Evolutionary conservation across 2,113 vertebrate species (phyloP).

Genomic region (Stictonetta naevosa): DNA sequence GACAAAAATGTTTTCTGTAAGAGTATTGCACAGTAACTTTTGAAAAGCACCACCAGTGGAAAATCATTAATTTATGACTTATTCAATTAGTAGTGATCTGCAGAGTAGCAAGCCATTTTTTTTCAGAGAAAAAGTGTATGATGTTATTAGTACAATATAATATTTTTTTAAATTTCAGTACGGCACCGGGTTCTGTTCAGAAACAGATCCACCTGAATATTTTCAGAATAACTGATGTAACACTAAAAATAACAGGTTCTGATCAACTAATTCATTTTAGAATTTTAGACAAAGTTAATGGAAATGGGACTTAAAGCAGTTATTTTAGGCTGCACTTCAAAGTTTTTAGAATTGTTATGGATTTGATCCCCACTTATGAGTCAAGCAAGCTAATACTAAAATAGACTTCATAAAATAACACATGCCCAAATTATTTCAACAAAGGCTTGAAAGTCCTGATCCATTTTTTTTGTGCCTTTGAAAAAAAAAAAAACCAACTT

Average conservation of each 20-base stretch:
- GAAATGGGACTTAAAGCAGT: not conserved
- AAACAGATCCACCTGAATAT: not conserved
- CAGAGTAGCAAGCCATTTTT: not conserved
- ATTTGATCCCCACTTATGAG: not conserved
- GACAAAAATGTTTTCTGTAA: not conserved
- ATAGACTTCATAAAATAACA: not conserved
- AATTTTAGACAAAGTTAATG: not conserved
- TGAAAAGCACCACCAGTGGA: not conserved
- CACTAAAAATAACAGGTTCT: not conserved
- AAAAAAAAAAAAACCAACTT: not conserved
- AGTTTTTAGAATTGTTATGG: not conserved
- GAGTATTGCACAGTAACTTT: not conserved
- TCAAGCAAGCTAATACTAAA: not conserved
- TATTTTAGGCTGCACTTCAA: not conserved
- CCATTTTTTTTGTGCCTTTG: not conserved
- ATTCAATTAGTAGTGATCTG: not conserved
- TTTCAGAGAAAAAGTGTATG: not conserved
- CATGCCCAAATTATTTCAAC: not conserved
- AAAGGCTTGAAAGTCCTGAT: not conserved
- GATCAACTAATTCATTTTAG: not conserved
- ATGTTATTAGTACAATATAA: not conserved
- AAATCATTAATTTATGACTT: not conserved
- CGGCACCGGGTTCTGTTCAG: not conserved
- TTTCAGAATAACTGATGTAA: not conserved
- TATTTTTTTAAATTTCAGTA: not conserved